Conservation (phyloP, 2,113 vertebrate genomes). For the Varanus komodoensis region DNA sequence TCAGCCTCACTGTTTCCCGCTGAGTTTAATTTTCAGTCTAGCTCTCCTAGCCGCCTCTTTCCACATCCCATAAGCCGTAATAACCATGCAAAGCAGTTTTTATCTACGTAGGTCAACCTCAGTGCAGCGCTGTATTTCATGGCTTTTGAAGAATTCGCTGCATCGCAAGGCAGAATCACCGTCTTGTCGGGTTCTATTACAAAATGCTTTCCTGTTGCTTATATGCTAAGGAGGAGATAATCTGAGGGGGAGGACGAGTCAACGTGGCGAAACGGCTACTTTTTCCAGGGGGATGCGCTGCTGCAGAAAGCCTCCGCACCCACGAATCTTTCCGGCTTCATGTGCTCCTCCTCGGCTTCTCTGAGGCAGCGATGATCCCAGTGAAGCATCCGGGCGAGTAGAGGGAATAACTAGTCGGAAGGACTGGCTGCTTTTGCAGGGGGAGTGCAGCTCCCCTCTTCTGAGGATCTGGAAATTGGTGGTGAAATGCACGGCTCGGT, state of each 20-base stretch:
- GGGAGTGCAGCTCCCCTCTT: too few relatives aligned
- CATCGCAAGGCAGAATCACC: background rate
- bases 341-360: background rate
- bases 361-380: background rate
- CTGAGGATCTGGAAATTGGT: too few relatives aligned
- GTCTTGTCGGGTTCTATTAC: background rate
- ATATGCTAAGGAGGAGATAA: slow-evolving; percentile 3
- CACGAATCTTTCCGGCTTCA: background rate
- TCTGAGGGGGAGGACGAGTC: background rate
- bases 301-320: too few relatives aligned
- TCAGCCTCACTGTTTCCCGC: background rate
- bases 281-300: background rate
- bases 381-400: background rate
- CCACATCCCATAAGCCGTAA: background rate
- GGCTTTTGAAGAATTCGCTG: background rate
- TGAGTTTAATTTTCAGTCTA: background rate
- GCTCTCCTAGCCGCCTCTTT: background rate
- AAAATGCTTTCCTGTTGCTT: background rate
- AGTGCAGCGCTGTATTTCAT: background rate
- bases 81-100: slow-evolving; percentile 24
- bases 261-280: rapidly evolving
- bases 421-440: background rate
- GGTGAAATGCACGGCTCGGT: too few relatives aligned
- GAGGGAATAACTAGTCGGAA: background rate
- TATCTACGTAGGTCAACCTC: background rate